phyloP scores from a whole-genome alignment of 1,140 invertebrate genomes.

The Bombus breviceps region DNA sequence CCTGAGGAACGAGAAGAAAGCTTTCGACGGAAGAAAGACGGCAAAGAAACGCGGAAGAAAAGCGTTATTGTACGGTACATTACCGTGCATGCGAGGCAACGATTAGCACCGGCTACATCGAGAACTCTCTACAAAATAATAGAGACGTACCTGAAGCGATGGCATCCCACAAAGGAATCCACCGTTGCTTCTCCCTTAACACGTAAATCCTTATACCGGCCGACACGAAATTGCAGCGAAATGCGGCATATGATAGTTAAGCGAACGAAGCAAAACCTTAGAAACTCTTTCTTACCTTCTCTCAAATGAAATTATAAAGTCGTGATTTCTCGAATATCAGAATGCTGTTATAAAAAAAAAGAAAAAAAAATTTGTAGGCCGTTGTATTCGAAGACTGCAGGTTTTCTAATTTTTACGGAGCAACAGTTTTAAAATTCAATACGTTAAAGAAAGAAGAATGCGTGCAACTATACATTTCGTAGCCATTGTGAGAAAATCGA shows the following conservation, averaged over 20 bases:
- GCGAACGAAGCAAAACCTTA: neutral
- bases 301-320: neutral
- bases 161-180: constrained; percentile 25
- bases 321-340: neutral
- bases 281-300: neutral
- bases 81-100: constrained; percentile 66
- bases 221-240: constrained; percentile 16
- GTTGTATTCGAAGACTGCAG: too few relatives aligned
- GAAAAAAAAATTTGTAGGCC: too few relatives aligned
- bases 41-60: constrained; percentile 33
- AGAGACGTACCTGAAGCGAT: neutral
- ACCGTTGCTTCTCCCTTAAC: constrained; percentile 10
- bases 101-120: constrained; percentile 60
- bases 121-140: constrained; percentile 16
- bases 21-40: constrained; percentile 24
- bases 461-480: too few relatives aligned
- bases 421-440: neutral
- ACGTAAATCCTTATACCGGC: constrained; percentile 57
- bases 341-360: too few relatives aligned
- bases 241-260: neutral
- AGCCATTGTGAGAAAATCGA: too few relatives aligned
- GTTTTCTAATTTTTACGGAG: too few relatives aligned
- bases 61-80: constrained; percentile 51
- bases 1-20: constrained; percentile 12
- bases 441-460: neutral